Evolutionary conservation across 1,140 invertebrate genomes (phyloP).

Genomic region (Leucophenga varia): DNA sequence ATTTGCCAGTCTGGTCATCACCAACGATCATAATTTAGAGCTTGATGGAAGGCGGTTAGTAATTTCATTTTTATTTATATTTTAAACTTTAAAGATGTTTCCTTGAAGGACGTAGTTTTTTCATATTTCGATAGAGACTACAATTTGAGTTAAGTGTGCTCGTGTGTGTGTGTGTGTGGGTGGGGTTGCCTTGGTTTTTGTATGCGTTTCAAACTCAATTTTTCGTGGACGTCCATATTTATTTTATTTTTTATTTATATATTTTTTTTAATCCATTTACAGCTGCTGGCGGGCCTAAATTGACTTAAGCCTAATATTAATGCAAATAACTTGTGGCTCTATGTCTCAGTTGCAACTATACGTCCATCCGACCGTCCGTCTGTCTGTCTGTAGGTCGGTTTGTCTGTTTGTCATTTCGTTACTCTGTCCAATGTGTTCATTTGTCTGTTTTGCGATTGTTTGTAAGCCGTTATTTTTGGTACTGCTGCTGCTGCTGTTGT

Average conservation of each 20-base stretch:
- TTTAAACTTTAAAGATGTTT: too few relatives aligned
- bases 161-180: neutral
- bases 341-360: neutral
- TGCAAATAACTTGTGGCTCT: slow-evolving; percentile 45
- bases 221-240: too few relatives aligned
- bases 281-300: slow-evolving; percentile 47
- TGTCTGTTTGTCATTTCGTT: slow-evolving; percentile 6
- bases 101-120: too few relatives aligned
- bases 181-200: slow-evolving; percentile 8
- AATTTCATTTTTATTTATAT: too few relatives aligned
- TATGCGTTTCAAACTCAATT: slow-evolving; percentile 4
- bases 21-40: too few relatives aligned
- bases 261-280: slow-evolving; percentile 15
- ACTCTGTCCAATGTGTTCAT: slow-evolving; percentile 5
- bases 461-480: neutral
- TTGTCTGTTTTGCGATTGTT: slow-evolving; percentile 32
- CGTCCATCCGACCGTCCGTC: neutral
- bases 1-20: too few relatives aligned
- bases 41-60: too few relatives aligned
- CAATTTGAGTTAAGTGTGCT: too few relatives aligned
- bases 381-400: neutral
- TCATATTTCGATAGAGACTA: too few relatives aligned
- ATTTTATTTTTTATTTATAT: slow-evolving; percentile 3
- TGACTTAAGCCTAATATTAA: slow-evolving; percentile 47
- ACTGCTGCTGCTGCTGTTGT: neutral